Percentiles rank a stretch among this genome's conserved stretches.
phyloP scores from a whole-genome alignment of 2,113 vertebrate species.

The Acrocephalus kingi region DNA sequence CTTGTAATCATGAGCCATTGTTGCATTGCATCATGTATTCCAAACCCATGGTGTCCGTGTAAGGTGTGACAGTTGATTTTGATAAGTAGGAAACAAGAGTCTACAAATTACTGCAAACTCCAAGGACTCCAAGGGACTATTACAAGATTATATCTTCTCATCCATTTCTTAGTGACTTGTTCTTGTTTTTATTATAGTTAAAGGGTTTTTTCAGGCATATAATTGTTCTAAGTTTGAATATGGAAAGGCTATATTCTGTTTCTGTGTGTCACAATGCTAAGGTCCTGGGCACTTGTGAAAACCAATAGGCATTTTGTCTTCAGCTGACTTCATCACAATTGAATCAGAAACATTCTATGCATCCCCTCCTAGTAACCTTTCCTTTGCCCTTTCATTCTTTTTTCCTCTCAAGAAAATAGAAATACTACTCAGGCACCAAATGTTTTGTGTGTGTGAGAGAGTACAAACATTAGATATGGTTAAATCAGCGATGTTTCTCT shows the following conservation, averaged over 20 bases:
- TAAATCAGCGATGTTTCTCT: neutral
- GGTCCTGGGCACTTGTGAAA: neutral
- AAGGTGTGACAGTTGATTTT: neutral
- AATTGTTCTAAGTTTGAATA: neutral
- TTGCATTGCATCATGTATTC: neutral
- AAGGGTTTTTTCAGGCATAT: neutral
- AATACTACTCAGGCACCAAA: neutral
- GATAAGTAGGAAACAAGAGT: neutral
- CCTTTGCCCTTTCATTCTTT: neutral
- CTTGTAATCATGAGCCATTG: accelerated
- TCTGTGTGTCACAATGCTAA: neutral
- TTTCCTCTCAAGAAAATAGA: neutral
- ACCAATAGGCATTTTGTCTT: neutral
- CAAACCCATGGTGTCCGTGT: neutral
- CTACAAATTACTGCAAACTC: conserved; percentile 6
- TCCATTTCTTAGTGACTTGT: neutral
- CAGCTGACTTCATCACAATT: neutral
- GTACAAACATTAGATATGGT: neutral
- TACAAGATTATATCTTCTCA: neutral
- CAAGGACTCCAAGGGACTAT: neutral
- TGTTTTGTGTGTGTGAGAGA: neutral
- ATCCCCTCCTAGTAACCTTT: neutral
- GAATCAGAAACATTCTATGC: neutral
- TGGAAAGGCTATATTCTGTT: neutral
- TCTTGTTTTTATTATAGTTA: neutral